phyloP scores from a whole-genome alignment of 1,140 invertebrate genomes.

The Drosophila ananassae region DNA sequence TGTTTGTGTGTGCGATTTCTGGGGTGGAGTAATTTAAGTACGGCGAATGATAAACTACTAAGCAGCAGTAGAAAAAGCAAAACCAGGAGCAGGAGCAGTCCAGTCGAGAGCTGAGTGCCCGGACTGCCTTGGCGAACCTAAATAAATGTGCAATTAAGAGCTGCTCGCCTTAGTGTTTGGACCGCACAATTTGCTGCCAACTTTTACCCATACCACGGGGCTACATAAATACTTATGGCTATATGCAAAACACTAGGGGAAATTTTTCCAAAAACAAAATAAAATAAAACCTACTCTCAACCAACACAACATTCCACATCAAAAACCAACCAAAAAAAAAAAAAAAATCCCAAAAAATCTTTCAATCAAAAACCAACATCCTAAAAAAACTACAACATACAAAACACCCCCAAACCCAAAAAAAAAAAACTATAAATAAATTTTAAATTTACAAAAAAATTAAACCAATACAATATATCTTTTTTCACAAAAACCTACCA shows the following conservation, averaged over 20 bases:
- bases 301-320: too few species aligned
- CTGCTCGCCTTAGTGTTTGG: slow-evolving; percentile 74
- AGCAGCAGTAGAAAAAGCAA: slow-evolving; percentile 41
- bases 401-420: too few species aligned
- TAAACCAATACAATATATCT: too few species aligned
- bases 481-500: too few species aligned
- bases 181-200: slow-evolving; percentile 79
- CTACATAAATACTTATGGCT: slow-evolving; percentile 43
- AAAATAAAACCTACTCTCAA: too few species aligned
- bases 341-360: too few species aligned
- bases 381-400: too few species aligned
- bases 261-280: too few species aligned
- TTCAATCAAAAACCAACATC: too few species aligned
- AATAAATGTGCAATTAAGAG: slow-evolving; percentile 83
- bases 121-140: slow-evolving; percentile 66
- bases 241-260: slow-evolving; percentile 24
- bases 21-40: slow-evolving; percentile 73
- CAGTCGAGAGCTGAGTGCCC: slow-evolving; percentile 19
- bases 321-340: too few species aligned
- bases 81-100: slow-evolving; percentile 14
- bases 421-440: too few species aligned
- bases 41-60: slow-evolving; percentile 81
- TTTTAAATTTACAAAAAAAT: too few species aligned
- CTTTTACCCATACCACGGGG: slow-evolving; percentile 49
- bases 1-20: slow-evolving; percentile 19